These are phyloP conservation scores for Agrotis clavis DNA, from an alignment of 2,888 invertebrate genomes.

Conservation along the genomic window DNA sequence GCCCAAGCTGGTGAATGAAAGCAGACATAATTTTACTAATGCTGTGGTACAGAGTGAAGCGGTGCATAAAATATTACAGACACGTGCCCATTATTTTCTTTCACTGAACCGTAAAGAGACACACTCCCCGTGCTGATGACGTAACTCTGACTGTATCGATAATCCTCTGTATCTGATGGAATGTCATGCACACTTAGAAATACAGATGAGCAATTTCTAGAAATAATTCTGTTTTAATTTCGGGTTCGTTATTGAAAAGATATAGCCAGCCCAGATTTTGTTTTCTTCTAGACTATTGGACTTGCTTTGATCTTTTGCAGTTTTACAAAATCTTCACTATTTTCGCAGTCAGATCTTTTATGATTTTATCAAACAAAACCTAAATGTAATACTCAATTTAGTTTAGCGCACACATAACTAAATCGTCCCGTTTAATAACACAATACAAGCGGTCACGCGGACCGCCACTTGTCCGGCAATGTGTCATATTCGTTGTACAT, in stretches of 20 bases:
- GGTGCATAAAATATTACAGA: conserved; percentile 42
- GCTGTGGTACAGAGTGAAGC: conserved; percentile 25
- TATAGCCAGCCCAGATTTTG: too few relatives aligned
- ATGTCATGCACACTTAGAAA: not conserved
- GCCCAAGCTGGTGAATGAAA: conserved; percentile 39
- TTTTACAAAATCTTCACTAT: too few relatives aligned
- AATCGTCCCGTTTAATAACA: conserved; percentile 10
- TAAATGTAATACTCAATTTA: not conserved
- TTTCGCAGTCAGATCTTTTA: too few relatives aligned
- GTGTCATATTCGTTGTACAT: conserved; percentile 47
- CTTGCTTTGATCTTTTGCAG: too few relatives aligned
- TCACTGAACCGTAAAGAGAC: conserved; percentile 47
- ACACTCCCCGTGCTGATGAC: conserved; percentile 28
- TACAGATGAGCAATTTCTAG: not conserved
- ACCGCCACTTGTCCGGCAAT: conserved; percentile 22
- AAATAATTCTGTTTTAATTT: too few relatives aligned
- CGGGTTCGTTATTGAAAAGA: too few relatives aligned
- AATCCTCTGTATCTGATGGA: conserved; percentile 13
- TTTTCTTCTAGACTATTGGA: too few relatives aligned
- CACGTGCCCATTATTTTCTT: conserved; percentile 49
- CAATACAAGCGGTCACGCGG: conserved; percentile 12
- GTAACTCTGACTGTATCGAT: conserved; percentile 20
- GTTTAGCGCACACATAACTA: conserved; percentile 5
- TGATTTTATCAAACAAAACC: too few relatives aligned
- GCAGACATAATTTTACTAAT: conserved; percentile 51